A percentile compares a stretch with the other conserved stretches of the same genome.
Conservation (phyloP, 1,140 invertebrate genomes). For the Pissodes strobi region DNA sequence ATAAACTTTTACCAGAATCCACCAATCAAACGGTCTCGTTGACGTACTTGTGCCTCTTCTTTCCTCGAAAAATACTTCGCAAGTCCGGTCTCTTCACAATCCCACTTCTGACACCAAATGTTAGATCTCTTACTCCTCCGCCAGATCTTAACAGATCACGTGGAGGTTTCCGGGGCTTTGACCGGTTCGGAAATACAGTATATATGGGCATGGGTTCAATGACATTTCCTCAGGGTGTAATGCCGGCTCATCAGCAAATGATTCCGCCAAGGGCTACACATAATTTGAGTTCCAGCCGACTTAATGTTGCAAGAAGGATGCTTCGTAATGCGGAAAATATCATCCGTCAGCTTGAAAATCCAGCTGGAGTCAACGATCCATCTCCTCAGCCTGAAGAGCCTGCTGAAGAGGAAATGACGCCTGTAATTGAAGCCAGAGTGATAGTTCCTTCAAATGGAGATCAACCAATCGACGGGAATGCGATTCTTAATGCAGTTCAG, state of each 20-base stretch:
- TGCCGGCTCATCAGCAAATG: conserved; percentile 59
- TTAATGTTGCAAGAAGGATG: conserved; percentile 56
- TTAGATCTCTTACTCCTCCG: conserved; percentile 53
- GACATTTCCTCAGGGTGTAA: conserved; percentile 63
- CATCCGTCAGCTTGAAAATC: conserved; percentile 51
- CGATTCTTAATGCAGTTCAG: conserved; percentile 46
- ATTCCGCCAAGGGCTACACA: conserved; percentile 54
- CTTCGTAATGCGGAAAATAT: conserved; percentile 48
- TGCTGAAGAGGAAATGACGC: conserved; percentile 52
- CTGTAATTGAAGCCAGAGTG: conserved; percentile 54
- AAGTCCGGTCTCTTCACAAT: no score
- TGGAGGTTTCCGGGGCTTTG: conserved; percentile 48
- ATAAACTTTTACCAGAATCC: no score
- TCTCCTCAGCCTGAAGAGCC: conserved; percentile 43
- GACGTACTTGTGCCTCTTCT: no score
- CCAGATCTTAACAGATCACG: conserved; percentile 46
- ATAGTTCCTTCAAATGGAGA: conserved; percentile 46
- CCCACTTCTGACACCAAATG: no score
- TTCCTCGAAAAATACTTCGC: no score
- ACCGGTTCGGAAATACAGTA: conserved; percentile 57
- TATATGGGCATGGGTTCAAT: conserved; percentile 69
- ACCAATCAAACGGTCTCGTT: no score
- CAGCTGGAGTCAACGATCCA: conserved; percentile 24
- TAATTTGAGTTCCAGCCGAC: conserved; percentile 56
- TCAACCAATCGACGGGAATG: conserved; percentile 43